Percentiles rank a stretch among this genome's conserved stretches.
phyloP scores from a whole-genome alignment of 2,113 vertebrate genomes.

The Columbina picui region DNA sequence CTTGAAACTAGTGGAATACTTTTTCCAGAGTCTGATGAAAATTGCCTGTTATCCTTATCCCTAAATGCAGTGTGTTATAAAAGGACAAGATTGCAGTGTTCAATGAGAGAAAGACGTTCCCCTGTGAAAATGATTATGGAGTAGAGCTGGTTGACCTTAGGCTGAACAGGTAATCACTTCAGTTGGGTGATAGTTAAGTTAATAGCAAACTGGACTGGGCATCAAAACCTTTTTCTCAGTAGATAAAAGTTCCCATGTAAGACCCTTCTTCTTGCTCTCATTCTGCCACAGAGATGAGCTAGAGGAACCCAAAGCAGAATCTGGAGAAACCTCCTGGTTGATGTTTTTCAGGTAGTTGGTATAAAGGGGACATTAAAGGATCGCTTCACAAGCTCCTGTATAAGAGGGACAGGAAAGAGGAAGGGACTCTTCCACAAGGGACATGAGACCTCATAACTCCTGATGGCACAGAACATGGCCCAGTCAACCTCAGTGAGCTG shows the following conservation, averaged over 20 bases:
- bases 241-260: neutral
- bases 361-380: neutral
- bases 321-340: neutral
- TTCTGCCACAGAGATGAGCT: neutral
- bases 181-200: neutral
- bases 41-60: neutral
- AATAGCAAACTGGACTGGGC: neutral
- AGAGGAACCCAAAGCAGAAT: neutral
- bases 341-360: neutral
- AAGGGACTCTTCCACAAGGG: neutral
- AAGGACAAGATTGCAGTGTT: neutral
- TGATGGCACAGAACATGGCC: neutral
- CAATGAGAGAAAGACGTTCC: neutral
- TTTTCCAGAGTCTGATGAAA: slow-evolving; percentile 3
- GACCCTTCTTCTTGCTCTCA: neutral
- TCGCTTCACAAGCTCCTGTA: neutral
- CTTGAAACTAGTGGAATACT: neutral
- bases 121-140: neutral
- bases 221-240: neutral
- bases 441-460: neutral
- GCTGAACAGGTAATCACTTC: neutral
- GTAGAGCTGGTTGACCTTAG: neutral
- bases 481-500: neutral
- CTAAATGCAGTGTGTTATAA: neutral
- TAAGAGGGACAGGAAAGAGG: neutral